phyloP scores from a whole-genome alignment of 2,797 vertebrate genomes.

The Sphaeramia orbicularis region DNA sequence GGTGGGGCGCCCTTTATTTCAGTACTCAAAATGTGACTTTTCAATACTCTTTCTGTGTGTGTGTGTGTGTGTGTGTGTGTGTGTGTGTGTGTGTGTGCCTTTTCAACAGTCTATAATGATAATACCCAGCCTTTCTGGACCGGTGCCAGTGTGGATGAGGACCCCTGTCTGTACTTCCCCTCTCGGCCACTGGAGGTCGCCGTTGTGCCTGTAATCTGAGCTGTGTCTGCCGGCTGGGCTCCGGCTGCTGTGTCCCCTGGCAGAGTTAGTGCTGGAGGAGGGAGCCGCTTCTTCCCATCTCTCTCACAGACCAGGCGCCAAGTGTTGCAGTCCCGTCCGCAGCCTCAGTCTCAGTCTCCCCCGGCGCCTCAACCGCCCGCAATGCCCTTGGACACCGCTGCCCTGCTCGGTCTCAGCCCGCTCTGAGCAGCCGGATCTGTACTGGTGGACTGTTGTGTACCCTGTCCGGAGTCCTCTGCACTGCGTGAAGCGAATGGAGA shows the following conservation, averaged over 20 bases:
- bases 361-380: conserved; percentile 80
- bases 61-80: too few species aligned
- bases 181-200: conserved; percentile 55
- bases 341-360: conserved; percentile 84
- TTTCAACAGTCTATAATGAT: too few species aligned
- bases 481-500: conserved; percentile 71
- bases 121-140: too few species aligned
- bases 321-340: conserved; percentile 78
- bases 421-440: conserved; percentile 60
- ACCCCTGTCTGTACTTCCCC: neutral
- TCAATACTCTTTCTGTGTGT: too few species aligned
- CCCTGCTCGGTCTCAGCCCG: conserved; percentile 45
- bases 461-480: conserved; percentile 56
- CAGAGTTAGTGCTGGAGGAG: conserved; percentile 69
- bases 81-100: too few species aligned
- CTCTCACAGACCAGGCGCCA: conserved; percentile 71
- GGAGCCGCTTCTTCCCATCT: conserved; percentile 74
- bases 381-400: conserved; percentile 79
- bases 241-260: conserved; percentile 61
- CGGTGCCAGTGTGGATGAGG: neutral
- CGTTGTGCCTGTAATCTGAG: conserved; percentile 59
- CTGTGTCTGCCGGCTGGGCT: conserved; percentile 24
- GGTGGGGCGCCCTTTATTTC: too few species aligned
- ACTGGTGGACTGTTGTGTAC: conserved; percentile 41
- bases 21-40: too few species aligned